A percentile compares a stretch with the other conserved stretches of the same genome.
phyloP scores from a whole-genome alignment of 1,140 invertebrate genomes.

The Nasonia longicornis region DNA sequence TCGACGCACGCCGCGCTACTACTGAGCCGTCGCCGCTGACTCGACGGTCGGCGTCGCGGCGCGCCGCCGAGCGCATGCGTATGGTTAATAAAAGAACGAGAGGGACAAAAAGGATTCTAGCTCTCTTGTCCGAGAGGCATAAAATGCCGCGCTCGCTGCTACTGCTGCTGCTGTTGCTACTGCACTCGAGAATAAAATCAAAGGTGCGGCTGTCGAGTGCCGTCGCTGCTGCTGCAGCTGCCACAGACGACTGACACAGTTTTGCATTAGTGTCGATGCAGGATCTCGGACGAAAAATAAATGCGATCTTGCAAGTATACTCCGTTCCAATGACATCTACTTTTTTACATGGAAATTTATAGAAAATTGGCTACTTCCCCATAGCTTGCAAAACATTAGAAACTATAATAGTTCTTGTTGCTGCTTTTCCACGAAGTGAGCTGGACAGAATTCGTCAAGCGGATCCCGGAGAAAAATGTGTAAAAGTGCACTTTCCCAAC shows the following conservation, averaged over 20 bases:
- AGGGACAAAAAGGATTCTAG: background rate
- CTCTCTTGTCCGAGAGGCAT: too few species aligned
- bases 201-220: conserved; percentile 9
- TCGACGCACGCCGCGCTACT: conserved; percentile 69
- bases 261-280: background rate
- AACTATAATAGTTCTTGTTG: too few species aligned
- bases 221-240: background rate
- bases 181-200: conserved; percentile 45
- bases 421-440: too few species aligned
- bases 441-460: too few species aligned
- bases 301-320: too few species aligned
- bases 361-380: too few species aligned
- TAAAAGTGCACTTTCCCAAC: too few species aligned
- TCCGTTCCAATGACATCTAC: too few species aligned
- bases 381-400: too few species aligned
- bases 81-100: conserved; percentile 6
- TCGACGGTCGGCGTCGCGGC: conserved; percentile 59
- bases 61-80: conserved; percentile 25
- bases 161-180: background rate
- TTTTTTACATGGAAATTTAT: too few species aligned
- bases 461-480: too few species aligned
- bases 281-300: background rate
- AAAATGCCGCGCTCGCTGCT: too few species aligned
- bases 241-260: conserved; percentile 6
- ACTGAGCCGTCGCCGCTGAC: conserved; percentile 52